phyloP scores from a whole-genome alignment of 1,140 invertebrate genomes.

The Cyclina sinensis region DNA sequence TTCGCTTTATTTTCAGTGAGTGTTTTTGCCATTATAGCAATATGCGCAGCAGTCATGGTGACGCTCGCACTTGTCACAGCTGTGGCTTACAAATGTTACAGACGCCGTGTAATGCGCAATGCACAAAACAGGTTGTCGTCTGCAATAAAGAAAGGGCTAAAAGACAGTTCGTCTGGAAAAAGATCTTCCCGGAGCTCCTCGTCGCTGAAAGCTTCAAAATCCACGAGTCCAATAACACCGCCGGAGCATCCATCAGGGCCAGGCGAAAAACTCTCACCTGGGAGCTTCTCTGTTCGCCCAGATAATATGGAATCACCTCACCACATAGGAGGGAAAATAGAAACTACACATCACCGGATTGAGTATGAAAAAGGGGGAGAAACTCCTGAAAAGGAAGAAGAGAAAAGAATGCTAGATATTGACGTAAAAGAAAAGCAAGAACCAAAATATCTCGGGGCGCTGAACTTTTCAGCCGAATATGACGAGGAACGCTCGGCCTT shows the following conservation, averaged over 20 bases:
- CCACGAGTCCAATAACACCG: slow-evolving; percentile 80
- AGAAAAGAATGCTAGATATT: slow-evolving; percentile 70
- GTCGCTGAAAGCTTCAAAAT: slow-evolving; percentile 82
- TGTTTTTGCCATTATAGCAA: slow-evolving; percentile 74
- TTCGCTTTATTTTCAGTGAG: slow-evolving; percentile 78
- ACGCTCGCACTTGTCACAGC: slow-evolving; percentile 77
- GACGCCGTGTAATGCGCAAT: slow-evolving; percentile 78
- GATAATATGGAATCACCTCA: slow-evolving; percentile 73
- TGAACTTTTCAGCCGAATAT: slow-evolving; percentile 92
- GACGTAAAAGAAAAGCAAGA: slow-evolving; percentile 74
- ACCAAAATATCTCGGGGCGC: slow-evolving; percentile 91
- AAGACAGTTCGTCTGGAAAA: slow-evolving; percentile 80
- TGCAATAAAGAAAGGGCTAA: slow-evolving; percentile 85
- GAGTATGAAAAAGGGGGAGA: slow-evolving; percentile 87
- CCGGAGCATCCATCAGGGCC: slow-evolving; percentile 71
- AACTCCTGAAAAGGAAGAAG: slow-evolving; percentile 76
- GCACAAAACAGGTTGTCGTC: slow-evolving; percentile 84
- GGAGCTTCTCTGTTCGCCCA: slow-evolving; percentile 72
- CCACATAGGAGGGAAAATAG: slow-evolving; percentile 49
- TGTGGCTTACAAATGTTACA: slow-evolving; percentile 83
- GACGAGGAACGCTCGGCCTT: slow-evolving; percentile 95
- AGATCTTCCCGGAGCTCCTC: slow-evolving; percentile 70
- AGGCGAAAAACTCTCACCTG: slow-evolving; percentile 73
- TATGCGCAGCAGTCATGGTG: slow-evolving; percentile 78
- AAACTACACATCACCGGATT: slow-evolving; percentile 77